phyloP scores from a whole-genome alignment of 2,797 vertebrate genomes.

The Sebastes paucispinis region DNA sequence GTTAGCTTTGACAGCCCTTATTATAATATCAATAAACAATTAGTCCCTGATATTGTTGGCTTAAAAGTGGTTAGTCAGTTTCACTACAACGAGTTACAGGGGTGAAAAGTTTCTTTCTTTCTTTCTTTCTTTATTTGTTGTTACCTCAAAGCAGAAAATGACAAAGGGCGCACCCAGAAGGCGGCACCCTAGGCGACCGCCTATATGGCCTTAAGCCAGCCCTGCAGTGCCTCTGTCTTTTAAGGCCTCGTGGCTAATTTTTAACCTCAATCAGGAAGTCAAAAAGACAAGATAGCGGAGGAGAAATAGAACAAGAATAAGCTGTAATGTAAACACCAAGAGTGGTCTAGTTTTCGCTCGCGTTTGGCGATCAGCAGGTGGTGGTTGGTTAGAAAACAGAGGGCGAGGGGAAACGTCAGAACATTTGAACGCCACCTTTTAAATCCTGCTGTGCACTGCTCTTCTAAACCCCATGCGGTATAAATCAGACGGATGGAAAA shows the following conservation, averaged over 20 bases:
- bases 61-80: too few relatives aligned
- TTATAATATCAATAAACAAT: too few relatives aligned
- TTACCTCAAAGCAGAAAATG: too few relatives aligned
- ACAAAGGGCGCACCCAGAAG: too few relatives aligned
- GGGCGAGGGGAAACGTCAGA: background rate
- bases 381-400: background rate
- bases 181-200: too few relatives aligned
- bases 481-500: slow-evolving; percentile 36
- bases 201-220: too few relatives aligned
- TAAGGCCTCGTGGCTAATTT: background rate
- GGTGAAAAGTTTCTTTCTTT: too few relatives aligned
- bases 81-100: too few relatives aligned
- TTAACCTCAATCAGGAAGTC: background rate
- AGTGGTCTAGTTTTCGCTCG: background rate
- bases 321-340: background rate
- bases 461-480: background rate
- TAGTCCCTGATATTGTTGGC: too few relatives aligned
- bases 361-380: background rate
- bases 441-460: slow-evolving; percentile 6
- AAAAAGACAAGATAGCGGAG: background rate
- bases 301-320: background rate
- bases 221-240: background rate
- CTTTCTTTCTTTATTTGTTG: too few relatives aligned
- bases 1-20: rapidly evolving
- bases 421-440: slow-evolving; percentile 4